Base-by-base conservation (phyloP, 1,140 invertebrate genomes). In the Orussus abietinus region DNA sequence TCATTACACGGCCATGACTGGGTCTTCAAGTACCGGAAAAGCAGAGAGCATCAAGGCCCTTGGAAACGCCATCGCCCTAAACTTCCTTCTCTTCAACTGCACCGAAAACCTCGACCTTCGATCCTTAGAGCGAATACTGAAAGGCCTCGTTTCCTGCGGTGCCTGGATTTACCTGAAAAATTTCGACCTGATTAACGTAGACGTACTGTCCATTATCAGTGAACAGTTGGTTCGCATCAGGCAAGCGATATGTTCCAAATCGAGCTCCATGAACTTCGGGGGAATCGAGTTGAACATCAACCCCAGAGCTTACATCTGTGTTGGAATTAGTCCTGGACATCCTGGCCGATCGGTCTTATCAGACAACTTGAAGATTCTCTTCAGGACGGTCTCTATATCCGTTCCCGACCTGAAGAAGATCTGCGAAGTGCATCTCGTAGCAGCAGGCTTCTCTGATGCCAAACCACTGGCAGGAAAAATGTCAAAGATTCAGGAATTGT, bases 81-180 rank as follows among this genome's bases (percentile, higher is more conserved):
- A 80, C 46, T 84, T 80, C 57, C 74, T 82, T 13, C 74, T 82
- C 0, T 84, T 85, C 58, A 81, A 83, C 53, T 84, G 81, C 47
- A 81, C 79, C 1, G 75, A 80, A 52, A 76, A 77, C 39, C 53
- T 82, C 4, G 76, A 82, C 58, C 81, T 79, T 42, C 72, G 81
- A 36, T 79, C 77, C 13, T 69, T 85, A 42, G 76, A 76, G 33
- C 80, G 79, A 59, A 73, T 75, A 45, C 74, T 81, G 41, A 77
- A 72, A 55, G 85, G 85, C 22, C 56, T 86, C 3, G 77, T 84
- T 12, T 77, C 79, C 3, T 76, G 75, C 45, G 83, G 83, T 9
- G 75, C 81, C 1, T 86, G 83, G 83, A 74, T 81, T 3, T 85
- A 81, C 58, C 82, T 87, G 47, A 82, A 86, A 59, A 82, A 85